Percentiles rank a stretch among this genome's conserved stretches.
Conservation (phyloP, 2,888 invertebrate species). For the Reticulitermes lucifugus region DNA sequence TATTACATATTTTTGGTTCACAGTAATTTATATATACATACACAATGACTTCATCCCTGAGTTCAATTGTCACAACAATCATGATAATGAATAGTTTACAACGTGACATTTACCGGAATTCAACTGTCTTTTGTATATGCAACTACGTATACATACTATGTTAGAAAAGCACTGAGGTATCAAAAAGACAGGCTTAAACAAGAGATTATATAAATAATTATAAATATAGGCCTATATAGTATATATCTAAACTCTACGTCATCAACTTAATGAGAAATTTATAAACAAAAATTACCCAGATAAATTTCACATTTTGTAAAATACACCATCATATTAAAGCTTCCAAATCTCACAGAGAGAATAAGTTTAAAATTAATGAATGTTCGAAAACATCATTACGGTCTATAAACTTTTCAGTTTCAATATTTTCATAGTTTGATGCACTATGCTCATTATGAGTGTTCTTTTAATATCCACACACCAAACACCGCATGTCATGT, state of each 20-base stretch:
- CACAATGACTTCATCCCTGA: constrained; percentile 41
- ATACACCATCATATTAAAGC: constrained; percentile 1
- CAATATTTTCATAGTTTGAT: neutral
- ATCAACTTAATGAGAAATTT: neutral
- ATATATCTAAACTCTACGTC: neutral
- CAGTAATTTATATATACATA: constrained; percentile 25
- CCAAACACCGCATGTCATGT: neutral
- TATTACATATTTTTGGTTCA: constrained; percentile 20
- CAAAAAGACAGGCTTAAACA: constrained; percentile 14
- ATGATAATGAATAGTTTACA: constrained; percentile 30
- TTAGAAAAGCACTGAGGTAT: constrained; percentile 19
- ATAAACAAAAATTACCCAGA: neutral
- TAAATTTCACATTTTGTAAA: neutral
- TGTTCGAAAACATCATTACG: neutral
- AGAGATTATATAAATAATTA: constrained; percentile 30
- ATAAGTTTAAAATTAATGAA: neutral
- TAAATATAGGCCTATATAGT: neutral
- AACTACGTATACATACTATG: neutral
- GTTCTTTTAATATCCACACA: neutral
- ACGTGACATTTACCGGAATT: constrained; percentile 51
- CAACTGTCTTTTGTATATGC: constrained; percentile 31
- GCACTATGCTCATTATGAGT: neutral
- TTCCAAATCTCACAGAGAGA: neutral
- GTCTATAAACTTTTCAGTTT: neutral
- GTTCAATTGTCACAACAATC: constrained; percentile 12